phyloP scores from a whole-genome alignment of 2,888 invertebrate species.

The Oscheius myriophilus region DNA sequence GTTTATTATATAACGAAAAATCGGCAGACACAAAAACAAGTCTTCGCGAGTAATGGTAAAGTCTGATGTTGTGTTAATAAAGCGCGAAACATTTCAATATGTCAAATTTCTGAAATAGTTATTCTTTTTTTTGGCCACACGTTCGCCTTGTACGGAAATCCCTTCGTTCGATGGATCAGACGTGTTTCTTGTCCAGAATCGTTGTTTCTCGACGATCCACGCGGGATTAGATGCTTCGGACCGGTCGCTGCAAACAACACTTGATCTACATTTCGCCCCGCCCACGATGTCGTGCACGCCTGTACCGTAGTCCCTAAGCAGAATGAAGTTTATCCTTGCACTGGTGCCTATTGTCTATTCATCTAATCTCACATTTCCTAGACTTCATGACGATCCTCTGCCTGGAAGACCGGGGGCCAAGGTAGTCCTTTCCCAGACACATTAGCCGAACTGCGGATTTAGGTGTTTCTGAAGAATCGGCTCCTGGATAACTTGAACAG shows the following conservation, averaged over 20 bases:
- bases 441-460: not conserved
- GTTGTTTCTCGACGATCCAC: constrained; percentile 22
- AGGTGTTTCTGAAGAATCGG: constrained; percentile 29
- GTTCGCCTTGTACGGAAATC: too few species aligned
- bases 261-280: constrained; percentile 28
- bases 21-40: too few species aligned
- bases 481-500: constrained; percentile 29
- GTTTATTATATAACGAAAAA: too few species aligned
- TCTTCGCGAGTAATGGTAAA: too few species aligned
- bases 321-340: constrained; percentile 21
- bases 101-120: too few species aligned
- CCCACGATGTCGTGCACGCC: constrained; percentile 20
- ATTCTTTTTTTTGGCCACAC: too few species aligned
- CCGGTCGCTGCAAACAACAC: constrained; percentile 29
- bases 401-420: not conserved
- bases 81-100: too few species aligned
- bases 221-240: constrained; percentile 26
- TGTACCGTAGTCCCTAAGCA: constrained; percentile 19
- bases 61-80: too few species aligned
- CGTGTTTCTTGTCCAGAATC: constrained; percentile 8
- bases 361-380: constrained; percentile 23
- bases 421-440: constrained; percentile 4
- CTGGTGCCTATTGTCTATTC: constrained; percentile 9
- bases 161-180: not conserved
- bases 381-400: constrained; percentile 1